These are phyloP conservation scores for Pyxicephalus adspersus DNA, from an alignment of 2,113 vertebrate species.

Conservation along the genomic window DNA sequence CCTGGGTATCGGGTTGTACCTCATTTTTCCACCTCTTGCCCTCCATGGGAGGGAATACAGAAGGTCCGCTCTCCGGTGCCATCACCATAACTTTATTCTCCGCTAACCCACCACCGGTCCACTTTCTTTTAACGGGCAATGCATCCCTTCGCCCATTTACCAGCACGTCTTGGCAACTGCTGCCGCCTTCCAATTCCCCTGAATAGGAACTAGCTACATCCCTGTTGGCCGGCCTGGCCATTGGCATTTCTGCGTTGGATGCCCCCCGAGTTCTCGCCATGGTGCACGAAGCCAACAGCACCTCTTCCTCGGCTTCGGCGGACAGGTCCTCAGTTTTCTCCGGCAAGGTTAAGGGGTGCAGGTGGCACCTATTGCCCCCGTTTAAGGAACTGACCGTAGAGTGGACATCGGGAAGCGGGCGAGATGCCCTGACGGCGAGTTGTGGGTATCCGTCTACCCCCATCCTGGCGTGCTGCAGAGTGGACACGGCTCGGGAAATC, in stretches of 20 bases:
- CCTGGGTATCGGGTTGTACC: constrained; percentile 58
- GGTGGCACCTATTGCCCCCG: constrained; percentile 3
- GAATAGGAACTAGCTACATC: constrained; percentile 57
- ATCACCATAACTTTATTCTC: not conserved
- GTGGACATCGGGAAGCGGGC: constrained; percentile 55
- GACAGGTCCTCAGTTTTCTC: not conserved
- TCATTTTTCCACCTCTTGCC: constrained; percentile 64
- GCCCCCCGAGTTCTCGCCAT: not conserved
- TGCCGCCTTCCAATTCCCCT: constrained; percentile 54
- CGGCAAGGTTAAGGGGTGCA: not conserved
- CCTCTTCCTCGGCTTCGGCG: not conserved
- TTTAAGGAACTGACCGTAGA: not conserved
- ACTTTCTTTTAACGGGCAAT: constrained; percentile 23
- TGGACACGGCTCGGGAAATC: constrained; percentile 5
- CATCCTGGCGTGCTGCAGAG: constrained; percentile 62
- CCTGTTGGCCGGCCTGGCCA: constrained; percentile 13
- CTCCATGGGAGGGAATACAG: constrained; percentile 60
- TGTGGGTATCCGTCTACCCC: constrained; percentile 65
- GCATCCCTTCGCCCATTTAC: constrained; percentile 60
- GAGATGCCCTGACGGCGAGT: constrained; percentile 56
- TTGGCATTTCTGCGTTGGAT: constrained; percentile 13
- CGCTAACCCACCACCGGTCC: constrained; percentile 14
- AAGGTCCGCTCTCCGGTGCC: constrained; percentile 20
- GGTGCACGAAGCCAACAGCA: not conserved
- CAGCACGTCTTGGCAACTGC: constrained; percentile 58